Evolutionary conservation across 2,888 invertebrate species (phyloP), one percentile per base, ranked within the genome.

Genomic region (Dascillus cervinus): DNA sequence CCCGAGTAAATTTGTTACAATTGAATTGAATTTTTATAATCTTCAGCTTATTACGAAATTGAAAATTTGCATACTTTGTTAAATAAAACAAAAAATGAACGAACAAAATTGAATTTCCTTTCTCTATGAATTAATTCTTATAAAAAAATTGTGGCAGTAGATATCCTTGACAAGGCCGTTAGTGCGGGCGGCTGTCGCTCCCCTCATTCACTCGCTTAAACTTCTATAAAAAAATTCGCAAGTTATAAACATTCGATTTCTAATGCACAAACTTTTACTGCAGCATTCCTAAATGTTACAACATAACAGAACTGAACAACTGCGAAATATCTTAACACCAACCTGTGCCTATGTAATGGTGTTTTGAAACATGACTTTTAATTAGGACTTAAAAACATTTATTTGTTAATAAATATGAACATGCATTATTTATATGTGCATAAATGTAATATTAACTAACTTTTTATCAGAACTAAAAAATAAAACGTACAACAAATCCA

Each of bases 101-200:
- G n/a, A n/a, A n/a, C n/a, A 17, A 17, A 17, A 17, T 6, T 17
- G 17, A 6, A 22, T 6, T 6, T 6, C 4, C 12, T n/a, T 17
- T 6, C 17, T 6, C 4, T 4, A 17, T 17, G 8, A 17, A 17
- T 17, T 25, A 32, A 37, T 42, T 39, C n/a, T n/a, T n/a, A n/a
- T n/a, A n/a, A n/a, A 22, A 38, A 38, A 34, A 32, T 34, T 34
- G 34, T 34, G 50, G 49, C 47, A 52, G 52, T 52, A 50, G 55
- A 51, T 56, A 52, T 52, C 58, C 58, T 58, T 58, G 56, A 53
- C 56, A 58, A 56, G 58, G 56, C 52, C 55, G 55, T 50, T 49
- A 42, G 54, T 53, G 54, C 52, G 56, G 56, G 53, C 54, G 53
- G 44, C 47, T 39, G 35, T 37, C 32, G 32, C 37, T 42, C 35